Evolutionary conservation across 2,113 vertebrate genomes (phyloP).

Genomic region (Geococcyx californianus): DNA sequence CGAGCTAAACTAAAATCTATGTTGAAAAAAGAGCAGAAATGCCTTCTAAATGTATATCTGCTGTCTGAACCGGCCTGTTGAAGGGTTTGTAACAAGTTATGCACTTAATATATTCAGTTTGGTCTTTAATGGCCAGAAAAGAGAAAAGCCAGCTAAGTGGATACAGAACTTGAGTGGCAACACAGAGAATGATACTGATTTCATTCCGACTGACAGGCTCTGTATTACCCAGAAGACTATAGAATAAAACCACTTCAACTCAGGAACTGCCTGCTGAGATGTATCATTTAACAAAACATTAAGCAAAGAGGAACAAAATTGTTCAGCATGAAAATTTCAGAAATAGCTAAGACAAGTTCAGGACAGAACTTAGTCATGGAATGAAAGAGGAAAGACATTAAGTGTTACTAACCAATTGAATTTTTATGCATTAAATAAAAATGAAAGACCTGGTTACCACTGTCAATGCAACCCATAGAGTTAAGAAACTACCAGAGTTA

Average conservation of each 20-base stretch:
- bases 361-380: background rate
- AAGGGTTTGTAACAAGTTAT: background rate
- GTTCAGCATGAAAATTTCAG: conserved; percentile 25
- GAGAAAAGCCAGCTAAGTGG: background rate
- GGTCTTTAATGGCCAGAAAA: background rate
- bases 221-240: background rate
- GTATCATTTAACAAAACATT: conserved; percentile 42
- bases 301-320: conserved; percentile 9
- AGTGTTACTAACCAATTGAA: conserved; percentile 3
- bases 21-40: background rate
- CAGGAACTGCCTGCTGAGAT: conserved; percentile 28
- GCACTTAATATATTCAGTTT: background rate
- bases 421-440: conserved; percentile 28
- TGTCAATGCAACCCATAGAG: background rate
- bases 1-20: background rate
- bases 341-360: conserved; percentile 29
- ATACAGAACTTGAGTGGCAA: background rate
- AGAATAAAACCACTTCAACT: background rate
- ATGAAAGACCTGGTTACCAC: background rate
- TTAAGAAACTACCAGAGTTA: background rate
- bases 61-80: background rate
- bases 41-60: background rate
- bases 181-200: background rate
- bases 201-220: conserved; percentile 21
- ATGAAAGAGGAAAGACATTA: background rate